Evolutionary conservation across 2,113 vertebrate species (phyloP).

Genomic region (Takifugu bimaculatus): DNA sequence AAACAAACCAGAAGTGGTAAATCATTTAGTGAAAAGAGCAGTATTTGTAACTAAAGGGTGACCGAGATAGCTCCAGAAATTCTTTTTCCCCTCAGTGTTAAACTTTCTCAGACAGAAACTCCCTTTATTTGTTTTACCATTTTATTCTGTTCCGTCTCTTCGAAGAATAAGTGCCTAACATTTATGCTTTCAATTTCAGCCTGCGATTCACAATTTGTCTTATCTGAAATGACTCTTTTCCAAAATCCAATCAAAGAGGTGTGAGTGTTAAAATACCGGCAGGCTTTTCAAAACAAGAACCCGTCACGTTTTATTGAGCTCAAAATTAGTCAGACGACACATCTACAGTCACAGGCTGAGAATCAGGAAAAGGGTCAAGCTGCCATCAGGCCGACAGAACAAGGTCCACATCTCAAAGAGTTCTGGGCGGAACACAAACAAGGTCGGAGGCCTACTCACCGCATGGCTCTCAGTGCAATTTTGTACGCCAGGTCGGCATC

Average conservation of each 20-base stretch:
- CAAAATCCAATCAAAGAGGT: too few species aligned
- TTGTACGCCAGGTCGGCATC: slow-evolving; percentile 96
- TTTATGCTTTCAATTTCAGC: too few species aligned
- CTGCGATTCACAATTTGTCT: too few species aligned
- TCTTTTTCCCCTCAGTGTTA: not conserved
- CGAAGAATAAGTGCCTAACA: not conserved
- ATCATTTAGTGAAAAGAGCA: slow-evolving; percentile 72
- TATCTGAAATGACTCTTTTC: too few species aligned
- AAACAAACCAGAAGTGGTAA: slow-evolving; percentile 61
- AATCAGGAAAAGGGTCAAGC: not conserved
- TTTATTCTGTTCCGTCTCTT: slow-evolving; percentile 1
- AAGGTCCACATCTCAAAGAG: not conserved
- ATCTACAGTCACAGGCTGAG: too few species aligned
- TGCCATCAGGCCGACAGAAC: not conserved
- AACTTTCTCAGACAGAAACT: not conserved
- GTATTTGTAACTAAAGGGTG: slow-evolving; percentile 70
- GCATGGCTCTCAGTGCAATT: slow-evolving; percentile 98
- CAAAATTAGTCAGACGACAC: too few species aligned
- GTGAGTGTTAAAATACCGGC: too few species aligned
- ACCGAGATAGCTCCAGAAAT: slow-evolving; percentile 43
- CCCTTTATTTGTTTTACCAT: not conserved
- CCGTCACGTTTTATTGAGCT: too few species aligned
- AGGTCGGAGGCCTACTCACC: slow-evolving; percentile 74
- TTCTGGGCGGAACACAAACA: not conserved
- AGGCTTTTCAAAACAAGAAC: too few species aligned